A percentile compares a stretch with the other conserved stretches of the same genome.
Evolutionary conservation across 2,113 vertebrate species (phyloP).

Genomic region (Myotis yumanensis): DNA sequence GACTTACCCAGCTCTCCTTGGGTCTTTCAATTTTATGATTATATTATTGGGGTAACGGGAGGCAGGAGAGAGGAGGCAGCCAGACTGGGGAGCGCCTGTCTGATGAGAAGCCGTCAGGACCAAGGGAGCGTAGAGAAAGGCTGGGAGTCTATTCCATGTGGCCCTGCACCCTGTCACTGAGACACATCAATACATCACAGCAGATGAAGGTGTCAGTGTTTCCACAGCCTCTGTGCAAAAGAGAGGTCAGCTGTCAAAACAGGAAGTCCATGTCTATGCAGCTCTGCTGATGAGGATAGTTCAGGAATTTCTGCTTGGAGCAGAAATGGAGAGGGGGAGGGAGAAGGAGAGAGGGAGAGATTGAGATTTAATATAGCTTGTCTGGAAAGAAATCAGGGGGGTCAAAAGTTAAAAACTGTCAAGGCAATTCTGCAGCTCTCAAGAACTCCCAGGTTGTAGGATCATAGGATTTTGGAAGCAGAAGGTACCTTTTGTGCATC

Average conservation of each 20-base stretch:
- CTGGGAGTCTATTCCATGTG: not conserved
- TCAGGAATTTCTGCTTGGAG: not conserved
- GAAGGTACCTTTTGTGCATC: not conserved
- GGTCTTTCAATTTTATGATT: slow-evolving; percentile 17
- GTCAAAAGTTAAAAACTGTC: not conserved
- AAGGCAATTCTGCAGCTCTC: not conserved
- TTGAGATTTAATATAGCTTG: not conserved
- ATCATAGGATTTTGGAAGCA: not conserved
- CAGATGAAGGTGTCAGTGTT: not conserved
- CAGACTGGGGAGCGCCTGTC: not conserved
- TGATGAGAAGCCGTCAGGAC: not conserved
- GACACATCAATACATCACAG: not conserved
- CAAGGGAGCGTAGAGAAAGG: not conserved
- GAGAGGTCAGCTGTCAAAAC: not conserved
- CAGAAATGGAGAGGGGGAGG: not conserved
- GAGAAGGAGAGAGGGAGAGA: not conserved
- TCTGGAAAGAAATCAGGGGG: not conserved
- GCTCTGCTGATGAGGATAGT: not conserved
- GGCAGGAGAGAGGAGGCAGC: slow-evolving; percentile 4
- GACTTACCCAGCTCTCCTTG: not conserved
- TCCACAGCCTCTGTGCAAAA: not conserved
- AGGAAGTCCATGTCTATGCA: not conserved
- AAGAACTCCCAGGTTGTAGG: not conserved
- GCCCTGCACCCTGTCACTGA: not conserved
- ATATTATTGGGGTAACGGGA: slow-evolving; percentile 20